phyloP scores from a whole-genome alignment of 2,797 vertebrate species.

The Rhinichthys osculus region DNA sequence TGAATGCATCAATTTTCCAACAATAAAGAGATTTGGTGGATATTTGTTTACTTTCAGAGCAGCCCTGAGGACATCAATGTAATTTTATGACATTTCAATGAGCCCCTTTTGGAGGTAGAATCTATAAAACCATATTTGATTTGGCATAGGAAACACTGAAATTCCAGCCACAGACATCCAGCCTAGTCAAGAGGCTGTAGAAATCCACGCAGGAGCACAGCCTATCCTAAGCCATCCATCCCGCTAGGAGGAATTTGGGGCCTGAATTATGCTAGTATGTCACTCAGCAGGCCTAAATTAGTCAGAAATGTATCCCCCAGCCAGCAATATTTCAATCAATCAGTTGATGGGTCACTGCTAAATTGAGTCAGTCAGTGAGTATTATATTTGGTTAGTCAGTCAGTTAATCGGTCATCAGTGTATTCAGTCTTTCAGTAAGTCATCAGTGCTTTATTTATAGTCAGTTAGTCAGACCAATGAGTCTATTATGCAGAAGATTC shows the following conservation, averaged over 20 bases:
- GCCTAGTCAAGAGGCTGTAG: slow-evolving; percentile 18
- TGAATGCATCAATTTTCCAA: slow-evolving; percentile 42
- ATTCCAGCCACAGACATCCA: slow-evolving; percentile 22
- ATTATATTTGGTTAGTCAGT: not conserved
- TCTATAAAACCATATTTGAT: slow-evolving; percentile 40
- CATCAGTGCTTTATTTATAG: slow-evolving; percentile 36
- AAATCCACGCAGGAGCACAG: slow-evolving; percentile 12
- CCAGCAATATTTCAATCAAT: slow-evolving; percentile 39
- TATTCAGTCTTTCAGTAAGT: slow-evolving; percentile 18
- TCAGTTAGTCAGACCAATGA: slow-evolving; percentile 8
- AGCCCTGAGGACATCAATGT: slow-evolving; percentile 7
- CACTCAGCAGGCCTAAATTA: slow-evolving; percentile 17
- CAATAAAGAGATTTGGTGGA: slow-evolving; percentile 17
- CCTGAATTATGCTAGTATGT: slow-evolving; percentile 10
- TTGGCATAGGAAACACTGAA: slow-evolving; percentile 25
- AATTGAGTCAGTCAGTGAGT: slow-evolving; percentile 15
- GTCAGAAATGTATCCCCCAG: not conserved
- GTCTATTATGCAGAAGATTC: slow-evolving; percentile 2
- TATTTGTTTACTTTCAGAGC: slow-evolving; percentile 5
- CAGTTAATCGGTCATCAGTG: slow-evolving; percentile 28
- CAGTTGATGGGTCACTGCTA: slow-evolving; percentile 14
- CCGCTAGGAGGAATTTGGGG: slow-evolving; percentile 7
- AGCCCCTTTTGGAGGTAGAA: slow-evolving; percentile 31
- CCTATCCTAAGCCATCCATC: slow-evolving; percentile 25
- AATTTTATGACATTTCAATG: slow-evolving; percentile 39